Evolutionary conservation across 1,140 invertebrate genomes (phyloP).

Genomic region (Anadara kagoshimensis): DNA sequence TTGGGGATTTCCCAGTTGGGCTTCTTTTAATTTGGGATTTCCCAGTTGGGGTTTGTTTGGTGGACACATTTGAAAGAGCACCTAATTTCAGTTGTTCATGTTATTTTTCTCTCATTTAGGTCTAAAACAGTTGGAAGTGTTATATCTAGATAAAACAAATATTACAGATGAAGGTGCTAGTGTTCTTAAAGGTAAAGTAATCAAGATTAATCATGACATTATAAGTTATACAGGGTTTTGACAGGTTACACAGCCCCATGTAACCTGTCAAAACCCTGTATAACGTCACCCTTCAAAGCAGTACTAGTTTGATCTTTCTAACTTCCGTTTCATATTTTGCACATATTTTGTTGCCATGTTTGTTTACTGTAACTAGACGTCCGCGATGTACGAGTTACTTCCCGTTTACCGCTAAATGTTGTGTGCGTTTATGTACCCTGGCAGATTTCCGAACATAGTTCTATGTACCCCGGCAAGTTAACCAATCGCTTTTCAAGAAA

Average conservation of each 20-base stretch:
- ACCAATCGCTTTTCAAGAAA: too few species aligned
- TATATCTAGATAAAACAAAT: conserved; percentile 54
- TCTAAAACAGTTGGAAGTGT: conserved; percentile 50
- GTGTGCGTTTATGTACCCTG: too few species aligned
- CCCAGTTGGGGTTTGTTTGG: not conserved
- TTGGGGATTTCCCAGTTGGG: not conserved
- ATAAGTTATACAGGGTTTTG: not conserved
- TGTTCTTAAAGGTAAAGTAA: conserved; percentile 44
- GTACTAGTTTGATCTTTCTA: too few species aligned
- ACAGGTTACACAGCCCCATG: too few species aligned
- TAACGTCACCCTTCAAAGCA: not conserved
- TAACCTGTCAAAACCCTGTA: not conserved
- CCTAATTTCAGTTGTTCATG: not conserved
- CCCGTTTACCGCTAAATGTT: too few species aligned
- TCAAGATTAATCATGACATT: not conserved
- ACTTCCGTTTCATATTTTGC: not conserved
- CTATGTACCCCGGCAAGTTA: too few species aligned
- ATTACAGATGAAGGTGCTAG: conserved; percentile 49
- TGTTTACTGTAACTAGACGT: not conserved
- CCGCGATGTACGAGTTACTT: not conserved
- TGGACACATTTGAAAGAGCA: not conserved
- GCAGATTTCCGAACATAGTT: too few species aligned
- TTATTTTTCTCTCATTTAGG: conserved; percentile 11
- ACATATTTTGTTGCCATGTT: not conserved
- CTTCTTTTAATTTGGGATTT: not conserved